phyloP scores from a whole-genome alignment of 2,797 vertebrate species.

The Lithobates sylvaticus region DNA sequence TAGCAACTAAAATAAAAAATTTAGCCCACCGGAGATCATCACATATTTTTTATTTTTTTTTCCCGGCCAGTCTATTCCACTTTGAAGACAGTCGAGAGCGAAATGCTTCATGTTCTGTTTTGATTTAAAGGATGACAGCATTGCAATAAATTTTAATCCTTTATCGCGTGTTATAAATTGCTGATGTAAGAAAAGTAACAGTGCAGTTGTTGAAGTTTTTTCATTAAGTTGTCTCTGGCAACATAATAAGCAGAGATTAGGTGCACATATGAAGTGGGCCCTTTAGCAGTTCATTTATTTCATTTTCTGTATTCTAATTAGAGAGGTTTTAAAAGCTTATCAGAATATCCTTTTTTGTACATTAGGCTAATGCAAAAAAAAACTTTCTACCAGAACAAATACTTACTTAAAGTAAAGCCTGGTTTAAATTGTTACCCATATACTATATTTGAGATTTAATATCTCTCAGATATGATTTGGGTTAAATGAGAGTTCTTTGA shows the following conservation, averaged over 20 bases:
- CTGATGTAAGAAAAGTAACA: slow-evolving; percentile 41
- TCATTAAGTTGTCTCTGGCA: slow-evolving; percentile 27
- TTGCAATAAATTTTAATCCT: slow-evolving; percentile 40
- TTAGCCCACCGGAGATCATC: slow-evolving; percentile 57
- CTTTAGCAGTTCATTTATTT: slow-evolving; percentile 14
- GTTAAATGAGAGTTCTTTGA: too few species aligned
- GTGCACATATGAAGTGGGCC: slow-evolving; percentile 33
- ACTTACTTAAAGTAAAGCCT: slow-evolving; percentile 14
- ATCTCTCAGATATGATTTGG: too few species aligned
- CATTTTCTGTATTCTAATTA: slow-evolving; percentile 33
- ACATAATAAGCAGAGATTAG: slow-evolving; percentile 51
- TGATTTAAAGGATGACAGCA: slow-evolving; percentile 48
- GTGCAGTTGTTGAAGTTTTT: slow-evolving; percentile 15
- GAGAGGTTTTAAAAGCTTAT: slow-evolving; percentile 28
- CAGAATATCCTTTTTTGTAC: slow-evolving; percentile 28
- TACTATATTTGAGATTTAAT: too few species aligned
- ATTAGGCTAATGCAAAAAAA: background rate
- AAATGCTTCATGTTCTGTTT: slow-evolving; percentile 43
- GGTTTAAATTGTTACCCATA: background rate
- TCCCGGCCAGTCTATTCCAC: slow-evolving; percentile 49
- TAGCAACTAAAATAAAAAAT: slow-evolving; percentile 65
- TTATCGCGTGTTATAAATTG: slow-evolving; percentile 26
- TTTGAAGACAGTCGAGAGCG: slow-evolving; percentile 44
- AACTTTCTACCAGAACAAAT: slow-evolving; percentile 30
- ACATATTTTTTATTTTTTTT: slow-evolving; percentile 42